These are phyloP conservation scores for Desmodus rotundus DNA, from an alignment of 2,113 vertebrate genomes.

Conservation along the genomic window DNA sequence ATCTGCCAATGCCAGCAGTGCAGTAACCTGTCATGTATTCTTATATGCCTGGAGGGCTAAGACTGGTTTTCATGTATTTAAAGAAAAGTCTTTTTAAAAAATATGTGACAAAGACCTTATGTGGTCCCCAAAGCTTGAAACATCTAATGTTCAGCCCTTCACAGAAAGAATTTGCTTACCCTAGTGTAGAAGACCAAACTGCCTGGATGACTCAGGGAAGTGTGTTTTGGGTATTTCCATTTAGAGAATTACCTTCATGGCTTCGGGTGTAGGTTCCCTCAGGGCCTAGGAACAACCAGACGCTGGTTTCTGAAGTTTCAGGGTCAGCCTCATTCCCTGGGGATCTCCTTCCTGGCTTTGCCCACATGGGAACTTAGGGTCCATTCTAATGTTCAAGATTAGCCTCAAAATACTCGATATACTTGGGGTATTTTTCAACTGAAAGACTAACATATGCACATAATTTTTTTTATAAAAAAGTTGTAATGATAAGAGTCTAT, in stretches of 20 bases:
- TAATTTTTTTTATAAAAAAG: background rate
- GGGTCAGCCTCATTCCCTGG: background rate
- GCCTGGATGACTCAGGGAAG: background rate
- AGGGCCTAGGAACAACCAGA: background rate
- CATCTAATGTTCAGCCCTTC: background rate
- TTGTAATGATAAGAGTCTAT: background rate
- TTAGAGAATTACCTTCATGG: background rate
- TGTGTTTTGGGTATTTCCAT: background rate
- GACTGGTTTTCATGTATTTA: background rate
- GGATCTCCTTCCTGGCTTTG: background rate
- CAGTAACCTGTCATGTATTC: background rate
- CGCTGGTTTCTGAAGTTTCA: background rate
- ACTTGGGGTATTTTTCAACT: background rate
- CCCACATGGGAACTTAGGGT: background rate
- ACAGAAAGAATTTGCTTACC: background rate
- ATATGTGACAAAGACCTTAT: background rate
- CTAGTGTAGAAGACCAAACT: accelerated
- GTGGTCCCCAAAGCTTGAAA: background rate
- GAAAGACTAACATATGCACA: background rate
- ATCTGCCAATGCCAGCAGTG: accelerated
- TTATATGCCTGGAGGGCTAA: background rate
- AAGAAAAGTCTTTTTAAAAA: background rate
- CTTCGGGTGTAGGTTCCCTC: accelerated
- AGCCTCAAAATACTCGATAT: background rate
- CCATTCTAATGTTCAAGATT: background rate